Evolutionary conservation across 2,888 invertebrate genomes (phyloP), one percentile per base, ranked within the genome.

Genomic region (Macrophya alboannulata): DNA sequence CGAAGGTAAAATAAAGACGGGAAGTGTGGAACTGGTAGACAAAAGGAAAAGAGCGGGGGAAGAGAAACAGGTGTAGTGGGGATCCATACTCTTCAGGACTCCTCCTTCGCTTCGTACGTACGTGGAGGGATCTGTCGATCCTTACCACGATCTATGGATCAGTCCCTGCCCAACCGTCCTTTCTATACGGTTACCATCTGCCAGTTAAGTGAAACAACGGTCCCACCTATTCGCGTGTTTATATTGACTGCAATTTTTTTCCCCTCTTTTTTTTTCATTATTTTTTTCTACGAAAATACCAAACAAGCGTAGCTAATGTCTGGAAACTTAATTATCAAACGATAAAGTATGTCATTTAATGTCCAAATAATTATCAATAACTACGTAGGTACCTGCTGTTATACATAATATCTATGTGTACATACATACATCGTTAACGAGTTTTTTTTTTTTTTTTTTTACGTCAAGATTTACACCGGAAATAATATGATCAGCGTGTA

Each of bases 121-220:
- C 51, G 77, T 81, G 81, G 81, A 88, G 86, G 82, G 87, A 87
- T 88, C 87, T 81, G 86, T 85, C 88, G 88, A 87, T 88, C 85
- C 87, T 88, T 86, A 82, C 40, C 86, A 84, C 89, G 90, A 89
- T 89, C 88, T 89, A 87, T 89, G 87, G 89, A 89, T 91, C 91
- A 91, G 91, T 92, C 91, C 88, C 85, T 87, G 86, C 88, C 88
- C 88, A 88, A 87, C 89, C 89, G 90, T 88, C 89, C 88, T 88
- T 88, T 87, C 88, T 51, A 45, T 45, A 55, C 84, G 68, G 71
- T 68, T 84, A 68, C 84, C 84, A 84, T 71, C 72, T 72, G 84
- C 51, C 51, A 51, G 77, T 77, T 43, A 55, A 12, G 31, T 77
- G 25, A 12, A 74, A 74, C 43, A 48, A 74, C 74, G 74, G 25